These are phyloP conservation scores for Gila orcuttii DNA, from an alignment of 2,113 vertebrate species.

Conservation along the genomic window DNA sequence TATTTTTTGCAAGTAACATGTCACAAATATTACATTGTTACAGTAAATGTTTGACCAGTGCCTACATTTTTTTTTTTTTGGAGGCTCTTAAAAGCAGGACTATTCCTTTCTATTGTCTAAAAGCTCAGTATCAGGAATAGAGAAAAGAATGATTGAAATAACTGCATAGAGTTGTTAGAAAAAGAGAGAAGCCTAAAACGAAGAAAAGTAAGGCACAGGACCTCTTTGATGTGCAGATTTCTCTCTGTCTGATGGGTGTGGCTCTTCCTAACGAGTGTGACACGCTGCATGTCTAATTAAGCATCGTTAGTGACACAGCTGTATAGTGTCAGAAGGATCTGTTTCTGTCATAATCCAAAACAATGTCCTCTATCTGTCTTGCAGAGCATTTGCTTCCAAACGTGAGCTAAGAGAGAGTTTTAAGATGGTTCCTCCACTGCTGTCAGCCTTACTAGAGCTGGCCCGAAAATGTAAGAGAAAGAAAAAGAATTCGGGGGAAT, in stretches of 20 bases:
- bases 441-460: constrained; percentile 67
- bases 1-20: too few species aligned
- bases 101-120: background rate
- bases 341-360: background rate
- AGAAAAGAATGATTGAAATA: background rate
- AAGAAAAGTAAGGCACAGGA: background rate
- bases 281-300: constrained; percentile 33
- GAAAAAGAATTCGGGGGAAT: background rate
- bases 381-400: constrained; percentile 7
- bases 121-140: background rate
- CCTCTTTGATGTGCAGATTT: constrained; percentile 6
- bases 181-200: background rate
- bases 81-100: background rate
- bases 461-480: constrained; percentile 72
- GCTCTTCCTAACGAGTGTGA: constrained; percentile 8
- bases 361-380: background rate
- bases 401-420: constrained; percentile 19
- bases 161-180: background rate
- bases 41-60: background rate
- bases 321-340: background rate
- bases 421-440: constrained; percentile 67
- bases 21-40: too few species aligned
- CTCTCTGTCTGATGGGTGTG: constrained; percentile 16
- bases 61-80: too few species aligned
- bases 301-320: constrained; percentile 27